phyloP scores from a whole-genome alignment of 2,797 vertebrate species.

The Emydoidea blandingii region DNA sequence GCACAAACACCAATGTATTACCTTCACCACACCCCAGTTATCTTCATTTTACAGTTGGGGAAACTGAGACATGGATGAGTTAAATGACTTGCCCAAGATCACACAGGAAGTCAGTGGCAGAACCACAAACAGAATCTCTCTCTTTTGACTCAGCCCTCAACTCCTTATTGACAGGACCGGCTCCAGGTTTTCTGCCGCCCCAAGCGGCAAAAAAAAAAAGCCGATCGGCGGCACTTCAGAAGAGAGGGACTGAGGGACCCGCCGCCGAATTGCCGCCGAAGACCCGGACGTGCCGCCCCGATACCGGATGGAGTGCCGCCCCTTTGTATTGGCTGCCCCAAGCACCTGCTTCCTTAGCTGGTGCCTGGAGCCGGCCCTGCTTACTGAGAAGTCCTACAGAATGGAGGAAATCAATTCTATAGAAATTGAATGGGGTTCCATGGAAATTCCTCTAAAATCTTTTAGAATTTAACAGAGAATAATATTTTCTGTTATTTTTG shows the following conservation, averaged over 20 bases:
- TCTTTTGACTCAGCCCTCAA: slow-evolving; percentile 23
- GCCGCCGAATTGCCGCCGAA: too few relatives aligned
- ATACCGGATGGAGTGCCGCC: too few relatives aligned
- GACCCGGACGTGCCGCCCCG: too few relatives aligned
- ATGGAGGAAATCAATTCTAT: background rate
- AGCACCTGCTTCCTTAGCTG: too few relatives aligned
- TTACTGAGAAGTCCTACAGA: slow-evolving; percentile 24
- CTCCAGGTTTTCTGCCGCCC: too few relatives aligned
- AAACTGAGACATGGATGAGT: background rate
- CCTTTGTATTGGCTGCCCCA: too few relatives aligned
- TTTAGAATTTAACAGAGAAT: background rate
- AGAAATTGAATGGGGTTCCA: background rate
- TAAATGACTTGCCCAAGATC: background rate
- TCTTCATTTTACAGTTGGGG: background rate
- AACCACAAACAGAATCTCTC: slow-evolving; percentile 12
- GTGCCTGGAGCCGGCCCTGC: background rate
- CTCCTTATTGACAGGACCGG: background rate
- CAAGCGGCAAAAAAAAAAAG: too few relatives aligned
- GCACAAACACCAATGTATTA: background rate
- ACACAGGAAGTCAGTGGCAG: slow-evolving; percentile 1
- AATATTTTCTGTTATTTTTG: background rate
- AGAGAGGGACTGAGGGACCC: too few relatives aligned
- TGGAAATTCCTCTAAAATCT: background rate
- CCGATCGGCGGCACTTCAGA: too few relatives aligned
- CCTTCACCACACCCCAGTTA: background rate